Percentiles rank a stretch among this genome's conserved stretches.
Conservation (phyloP, 2,888 invertebrate genomes). For the Diaperis boleti region DNA sequence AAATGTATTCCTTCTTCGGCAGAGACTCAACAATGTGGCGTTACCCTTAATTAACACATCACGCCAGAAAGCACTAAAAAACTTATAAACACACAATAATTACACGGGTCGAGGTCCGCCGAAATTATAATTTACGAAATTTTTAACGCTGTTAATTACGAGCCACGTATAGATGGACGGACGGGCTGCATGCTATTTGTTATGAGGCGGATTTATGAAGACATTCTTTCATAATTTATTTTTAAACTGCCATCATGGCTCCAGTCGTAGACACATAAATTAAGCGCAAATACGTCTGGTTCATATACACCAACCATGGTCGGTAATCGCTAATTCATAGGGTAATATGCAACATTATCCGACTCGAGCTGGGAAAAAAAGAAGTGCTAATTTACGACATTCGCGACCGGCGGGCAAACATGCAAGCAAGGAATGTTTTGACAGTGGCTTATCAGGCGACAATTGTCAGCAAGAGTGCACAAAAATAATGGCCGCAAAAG, state of each 20-base stretch:
- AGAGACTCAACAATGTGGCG: slow-evolving; percentile 30
- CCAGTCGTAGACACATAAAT: slow-evolving; percentile 59
- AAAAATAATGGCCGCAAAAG: no score
- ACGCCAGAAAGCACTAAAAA: slow-evolving; percentile 32
- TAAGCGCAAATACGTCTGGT: slow-evolving; percentile 51
- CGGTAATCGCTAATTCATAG: slow-evolving; percentile 51
- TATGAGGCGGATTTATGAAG: slow-evolving; percentile 57
- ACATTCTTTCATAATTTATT: slow-evolving; percentile 59
- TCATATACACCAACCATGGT: slow-evolving; percentile 17
- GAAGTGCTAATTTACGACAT: slow-evolving; percentile 27
- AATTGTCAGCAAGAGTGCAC: slow-evolving; percentile 6
- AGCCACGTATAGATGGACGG: slow-evolving; percentile 27
- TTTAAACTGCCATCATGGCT: slow-evolving; percentile 58
- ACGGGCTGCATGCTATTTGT: slow-evolving; percentile 44
- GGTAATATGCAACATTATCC: slow-evolving; percentile 47
- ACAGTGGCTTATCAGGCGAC: slow-evolving; percentile 32
- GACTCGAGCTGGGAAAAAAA: slow-evolving; percentile 27
- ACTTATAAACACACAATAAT: slow-evolving; percentile 43
- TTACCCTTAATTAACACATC: slow-evolving; percentile 43
- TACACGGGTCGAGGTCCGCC: slow-evolving; percentile 33
- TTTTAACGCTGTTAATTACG: slow-evolving; percentile 41
- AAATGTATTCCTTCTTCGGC: background rate
- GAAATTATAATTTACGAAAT: slow-evolving; percentile 39
- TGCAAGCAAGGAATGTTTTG: slow-evolving; percentile 30
- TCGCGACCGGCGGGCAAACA: slow-evolving; percentile 34